Evolutionary conservation across 2,888 invertebrate species (phyloP), one percentile per base, ranked within the genome.

Genomic region (Capitulum mitella): DNA sequence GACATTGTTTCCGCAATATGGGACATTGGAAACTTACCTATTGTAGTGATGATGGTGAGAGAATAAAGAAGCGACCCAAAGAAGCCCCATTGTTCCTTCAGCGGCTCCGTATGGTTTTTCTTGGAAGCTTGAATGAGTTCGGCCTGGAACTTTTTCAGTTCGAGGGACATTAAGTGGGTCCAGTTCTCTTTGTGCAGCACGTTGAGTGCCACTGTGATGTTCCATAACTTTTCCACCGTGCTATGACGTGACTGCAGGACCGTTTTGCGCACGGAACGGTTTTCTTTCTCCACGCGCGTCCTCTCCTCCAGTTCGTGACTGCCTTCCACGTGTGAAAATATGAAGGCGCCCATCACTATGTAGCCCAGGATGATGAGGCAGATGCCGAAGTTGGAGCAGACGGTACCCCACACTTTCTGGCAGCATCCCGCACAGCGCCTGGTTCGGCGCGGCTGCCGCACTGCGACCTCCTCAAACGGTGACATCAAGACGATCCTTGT

Each of bases 361-460:
- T 96, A 96, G 74, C 92, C 92, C 64, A 97, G 93, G 79, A 98
- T 97, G 80, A 98, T 89, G 80, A 94, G 92, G 83, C 97, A 93
- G 83, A 98, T 92, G 78, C 98, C 98, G 78, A 98, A 93, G 88
- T 98, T 98, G 51, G 81, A 81, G 48, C 81, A 81, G 54, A 81
- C 26, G n/a, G 80, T 79, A 6, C 78, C 70, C 22, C 79, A 77
- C 16, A 81, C 77, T 37, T 78, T 78, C 19, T 79, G 80, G 77
- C 81, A 81, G 78, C 81, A 81, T 29, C 76, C 43, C 5, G 80
- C 76, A 77, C 81, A 80, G 61, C 61, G 77, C 29, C 78, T 78
- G 58, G n/a, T 76, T 70, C 70, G 76, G 77, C 37, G 78, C 43
- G 77, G 77, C n/a, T 79, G 58, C n/a, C 70, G 19, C 22, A 6